Percentiles rank a stretch among this genome's conserved stretches.
phyloP scores from a whole-genome alignment of 2,888 invertebrate species.

The Platycheirus rosarum region DNA sequence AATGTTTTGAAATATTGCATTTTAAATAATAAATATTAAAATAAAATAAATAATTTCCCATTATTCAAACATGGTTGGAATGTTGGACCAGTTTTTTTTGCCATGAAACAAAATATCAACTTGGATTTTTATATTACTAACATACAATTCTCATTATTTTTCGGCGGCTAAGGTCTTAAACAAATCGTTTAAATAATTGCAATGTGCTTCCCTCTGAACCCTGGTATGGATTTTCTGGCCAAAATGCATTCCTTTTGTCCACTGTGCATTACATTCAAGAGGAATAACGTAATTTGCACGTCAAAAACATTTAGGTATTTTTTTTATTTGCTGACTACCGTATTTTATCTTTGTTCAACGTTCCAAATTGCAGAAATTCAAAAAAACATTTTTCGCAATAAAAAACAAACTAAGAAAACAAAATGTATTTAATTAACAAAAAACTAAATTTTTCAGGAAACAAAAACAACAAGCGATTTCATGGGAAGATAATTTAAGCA shows the following conservation, averaged over 20 bases:
- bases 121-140: too few species aligned
- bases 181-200: too few species aligned
- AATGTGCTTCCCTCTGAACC: neutral
- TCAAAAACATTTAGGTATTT: neutral
- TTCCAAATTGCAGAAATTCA: neutral
- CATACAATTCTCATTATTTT: too few species aligned
- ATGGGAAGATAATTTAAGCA: constrained; percentile 56
- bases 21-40: too few species aligned
- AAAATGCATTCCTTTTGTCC: neutral
- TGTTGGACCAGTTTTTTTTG: too few species aligned
- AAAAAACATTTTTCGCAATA: neutral
- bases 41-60: too few species aligned
- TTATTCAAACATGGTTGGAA: too few species aligned
- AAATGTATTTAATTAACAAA: constrained; percentile 65
- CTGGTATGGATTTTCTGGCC: neutral
- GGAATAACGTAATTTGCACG: constrained; percentile 16
- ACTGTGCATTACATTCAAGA: neutral
- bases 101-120: too few species aligned
- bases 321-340: constrained; percentile 13
- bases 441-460: constrained; percentile 44
- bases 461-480: constrained; percentile 26
- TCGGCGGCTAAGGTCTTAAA: too few species aligned
- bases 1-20: too few species aligned
- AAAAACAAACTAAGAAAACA: constrained; percentile 17
- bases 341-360: constrained; percentile 2